Conservation (phyloP, 1,140 invertebrate species). For the Drosophila trapezifrons region DNA sequence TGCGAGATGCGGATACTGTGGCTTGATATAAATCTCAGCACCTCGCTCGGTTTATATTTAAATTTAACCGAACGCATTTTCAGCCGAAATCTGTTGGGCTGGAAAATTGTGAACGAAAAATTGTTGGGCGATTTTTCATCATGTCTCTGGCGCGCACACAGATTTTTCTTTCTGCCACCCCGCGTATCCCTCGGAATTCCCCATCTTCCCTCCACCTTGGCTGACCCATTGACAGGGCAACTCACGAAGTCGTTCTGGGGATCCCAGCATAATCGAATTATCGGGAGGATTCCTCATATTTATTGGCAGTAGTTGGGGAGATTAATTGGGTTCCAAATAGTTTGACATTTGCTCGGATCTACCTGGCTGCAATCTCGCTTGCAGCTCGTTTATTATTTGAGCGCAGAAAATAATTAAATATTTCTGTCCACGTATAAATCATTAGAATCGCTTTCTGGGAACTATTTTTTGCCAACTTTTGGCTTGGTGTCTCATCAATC, state of each 20-base stretch:
- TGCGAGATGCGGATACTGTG: slow-evolving; percentile 13
- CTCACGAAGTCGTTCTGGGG: slow-evolving; percentile 45
- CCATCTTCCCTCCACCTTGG: not conserved
- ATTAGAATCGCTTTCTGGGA: slow-evolving; percentile 31
- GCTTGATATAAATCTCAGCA: slow-evolving; percentile 68
- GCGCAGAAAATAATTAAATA: slow-evolving; percentile 53
- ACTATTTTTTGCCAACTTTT: slow-evolving; percentile 21
- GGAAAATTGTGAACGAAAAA: slow-evolving; percentile 76
- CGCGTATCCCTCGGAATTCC: not conserved
- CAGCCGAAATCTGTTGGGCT: slow-evolving; percentile 62
- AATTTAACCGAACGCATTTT: slow-evolving; percentile 59
- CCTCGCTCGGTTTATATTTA: slow-evolving; percentile 79
- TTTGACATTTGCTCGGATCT: slow-evolving; percentile 47
- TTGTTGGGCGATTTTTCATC: slow-evolving; percentile 81
- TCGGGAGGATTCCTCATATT: slow-evolving; percentile 38
- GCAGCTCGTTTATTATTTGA: slow-evolving; percentile 44
- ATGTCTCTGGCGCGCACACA: slow-evolving; percentile 63
- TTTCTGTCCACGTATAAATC: slow-evolving; percentile 43
- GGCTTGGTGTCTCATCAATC: slow-evolving; percentile 28
- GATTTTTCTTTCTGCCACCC: slow-evolving; percentile 63
- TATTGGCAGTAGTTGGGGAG: slow-evolving; percentile 23
- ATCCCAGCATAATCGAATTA: slow-evolving; percentile 51
- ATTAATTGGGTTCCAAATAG: slow-evolving; percentile 56
- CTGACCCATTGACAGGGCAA: slow-evolving; percentile 59
- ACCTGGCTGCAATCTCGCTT: slow-evolving; percentile 28